Conservation (phyloP, 2,888 invertebrate species). For the Steinernema carpocapsae region DNA sequence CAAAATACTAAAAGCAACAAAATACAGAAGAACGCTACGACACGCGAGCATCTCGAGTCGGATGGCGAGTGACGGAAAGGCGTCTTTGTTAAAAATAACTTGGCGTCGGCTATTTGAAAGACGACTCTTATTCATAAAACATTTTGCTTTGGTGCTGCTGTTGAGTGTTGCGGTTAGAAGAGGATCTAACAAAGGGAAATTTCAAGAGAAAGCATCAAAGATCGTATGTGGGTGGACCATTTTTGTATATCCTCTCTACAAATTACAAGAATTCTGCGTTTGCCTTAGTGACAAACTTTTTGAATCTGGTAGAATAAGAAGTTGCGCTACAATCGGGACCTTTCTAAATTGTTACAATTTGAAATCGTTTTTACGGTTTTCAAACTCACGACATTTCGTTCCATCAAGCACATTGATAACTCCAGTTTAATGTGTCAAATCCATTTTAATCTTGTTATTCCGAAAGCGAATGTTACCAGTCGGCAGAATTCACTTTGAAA, state of each 20-base stretch:
- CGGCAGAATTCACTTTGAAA: no score
- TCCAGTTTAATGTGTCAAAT: no score
- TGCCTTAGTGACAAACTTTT: not conserved
- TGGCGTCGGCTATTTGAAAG: not conserved
- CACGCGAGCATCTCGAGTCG: not conserved
- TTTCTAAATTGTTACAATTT: no score
- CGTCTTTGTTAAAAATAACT: not conserved
- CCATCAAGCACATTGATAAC: no score
- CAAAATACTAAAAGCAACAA: not conserved
- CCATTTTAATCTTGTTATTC: no score
- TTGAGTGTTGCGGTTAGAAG: not conserved
- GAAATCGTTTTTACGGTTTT: no score
- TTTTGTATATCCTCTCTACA: not conserved
- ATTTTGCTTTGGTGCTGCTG: not conserved
- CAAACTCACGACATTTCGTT: no score
- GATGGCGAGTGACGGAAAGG: no score
- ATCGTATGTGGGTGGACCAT: not conserved
- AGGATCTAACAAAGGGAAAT: not conserved
- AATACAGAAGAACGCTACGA: not conserved
- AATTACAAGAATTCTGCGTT: not conserved
- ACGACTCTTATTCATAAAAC: constrained; percentile 4
- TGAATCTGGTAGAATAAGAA: no score
- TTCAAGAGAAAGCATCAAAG: not conserved
- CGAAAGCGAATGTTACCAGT: no score
- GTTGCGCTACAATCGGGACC: no score